These are phyloP conservation scores for Acrocephalus arundinaceus DNA, from an alignment of 2,113 vertebrate genomes.

Conservation along the genomic window DNA sequence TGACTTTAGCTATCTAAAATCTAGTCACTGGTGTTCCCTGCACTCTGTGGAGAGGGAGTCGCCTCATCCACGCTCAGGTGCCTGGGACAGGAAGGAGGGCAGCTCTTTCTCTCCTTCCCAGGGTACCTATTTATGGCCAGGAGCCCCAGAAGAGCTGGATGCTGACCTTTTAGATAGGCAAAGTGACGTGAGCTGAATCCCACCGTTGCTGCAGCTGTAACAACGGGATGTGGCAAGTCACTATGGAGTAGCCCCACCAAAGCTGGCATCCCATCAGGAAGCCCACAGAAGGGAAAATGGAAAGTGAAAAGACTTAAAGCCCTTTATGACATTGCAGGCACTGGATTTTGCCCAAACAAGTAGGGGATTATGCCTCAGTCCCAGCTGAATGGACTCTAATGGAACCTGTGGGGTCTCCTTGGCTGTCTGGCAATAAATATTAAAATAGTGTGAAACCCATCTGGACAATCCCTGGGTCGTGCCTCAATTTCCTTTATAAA, in stretches of 20 bases:
- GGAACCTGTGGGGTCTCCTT: background rate
- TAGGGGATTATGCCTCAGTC: background rate
- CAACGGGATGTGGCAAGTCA: background rate
- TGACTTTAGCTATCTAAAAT: constrained; percentile 51
- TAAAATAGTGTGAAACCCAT: background rate
- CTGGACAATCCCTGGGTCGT: background rate
- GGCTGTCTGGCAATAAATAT: background rate
- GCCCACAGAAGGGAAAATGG: constrained; percentile 25
- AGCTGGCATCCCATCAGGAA: constrained; percentile 27
- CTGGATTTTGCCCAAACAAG: background rate
- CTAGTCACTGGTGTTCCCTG: background rate
- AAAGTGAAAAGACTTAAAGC: background rate
- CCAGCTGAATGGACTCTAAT: background rate
- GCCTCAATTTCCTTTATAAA: constrained; percentile 1
- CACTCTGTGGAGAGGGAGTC: background rate
- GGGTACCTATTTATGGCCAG: background rate
- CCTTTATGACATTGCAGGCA: background rate
- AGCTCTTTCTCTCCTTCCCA: background rate
- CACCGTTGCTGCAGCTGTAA: constrained; percentile 8
- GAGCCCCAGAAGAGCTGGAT: background rate
- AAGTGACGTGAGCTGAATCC: constrained; percentile 61
- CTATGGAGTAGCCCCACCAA: background rate
- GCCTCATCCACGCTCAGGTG: background rate
- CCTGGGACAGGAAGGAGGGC: background rate
- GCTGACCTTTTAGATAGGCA: constrained; percentile 47